Evolutionary conservation across 2,888 invertebrate species (phyloP), one percentile per base, ranked within the genome.

Genomic region (Pristionchus japonicus): DNA sequence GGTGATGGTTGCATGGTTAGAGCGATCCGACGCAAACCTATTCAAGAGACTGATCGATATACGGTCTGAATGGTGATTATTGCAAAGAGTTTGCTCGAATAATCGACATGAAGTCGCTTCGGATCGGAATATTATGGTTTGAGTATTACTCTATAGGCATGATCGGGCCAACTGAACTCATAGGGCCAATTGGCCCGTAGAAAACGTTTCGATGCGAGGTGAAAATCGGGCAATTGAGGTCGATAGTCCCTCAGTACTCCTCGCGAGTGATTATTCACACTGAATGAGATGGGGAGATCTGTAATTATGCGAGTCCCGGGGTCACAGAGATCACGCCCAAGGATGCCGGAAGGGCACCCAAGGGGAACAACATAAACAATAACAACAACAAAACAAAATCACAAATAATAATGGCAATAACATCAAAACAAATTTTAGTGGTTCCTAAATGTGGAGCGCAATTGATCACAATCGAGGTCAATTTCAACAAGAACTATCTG

Each of bases 401-500:
- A 77, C 43, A 7, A 43, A 47, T 43, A 34, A 34, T 4, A 83
- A 49, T 3, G 47, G 47, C 83, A 57, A 52, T 31, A 77, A 67
- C 20, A 88, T 43, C 49, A 57, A n/a, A 27, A 31, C 1, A 4
- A 34, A 70, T 91, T 93, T 86, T 80, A 94, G 94, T 94, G 2
- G 91, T 91, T 6, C 93, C 94, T 1, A 88, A 91, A 84, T 94
- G 94, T 70, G 92, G 93, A 15, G 89, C 90, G 4, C 90, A 93
- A 40, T 84, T 92, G 43, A 93, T 94, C 34, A 92, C 93, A 4
- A 91, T 94, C 37, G 92, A 93, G 88, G 90, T 94, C 52, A 91
- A 92, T 47, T 93, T 94, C 89, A 91, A 93, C 87, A 89, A 90
- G 9, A 85, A 88, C 31, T 90, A 91, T 74, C 89, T 92, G 15